A percentile compares a stretch with the other conserved stretches of the same genome.
Evolutionary conservation across 2,888 invertebrate species (phyloP).

Genomic region (Rhabditoides inermis): DNA sequence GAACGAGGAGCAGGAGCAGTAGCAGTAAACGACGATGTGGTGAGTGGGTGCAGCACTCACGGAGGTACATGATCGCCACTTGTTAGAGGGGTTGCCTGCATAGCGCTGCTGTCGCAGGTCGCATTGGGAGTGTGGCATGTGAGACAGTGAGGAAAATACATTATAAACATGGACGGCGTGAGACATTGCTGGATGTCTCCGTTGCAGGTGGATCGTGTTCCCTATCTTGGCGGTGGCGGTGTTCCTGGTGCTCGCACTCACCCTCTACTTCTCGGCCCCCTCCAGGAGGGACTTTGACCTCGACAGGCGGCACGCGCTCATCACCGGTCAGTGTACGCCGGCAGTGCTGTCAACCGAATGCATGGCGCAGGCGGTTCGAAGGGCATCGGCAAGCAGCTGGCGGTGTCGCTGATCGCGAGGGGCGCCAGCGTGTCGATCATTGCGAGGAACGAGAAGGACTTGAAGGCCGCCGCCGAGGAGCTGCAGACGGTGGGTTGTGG

Average conservation of each 20-base stretch:
- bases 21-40: too few species aligned
- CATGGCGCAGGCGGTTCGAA: conserved; percentile 51
- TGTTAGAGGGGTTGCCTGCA: too few species aligned
- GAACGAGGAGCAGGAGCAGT: too few species aligned
- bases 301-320: conserved; percentile 35
- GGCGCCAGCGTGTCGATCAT: conserved; percentile 85
- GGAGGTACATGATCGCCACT: too few species aligned
- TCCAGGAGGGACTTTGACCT: conserved; percentile 26
- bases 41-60: too few species aligned
- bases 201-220: too few species aligned
- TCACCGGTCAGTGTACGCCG: conserved; percentile 27
- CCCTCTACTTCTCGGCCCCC: conserved; percentile 32
- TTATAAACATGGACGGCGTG: conserved; percentile 4
- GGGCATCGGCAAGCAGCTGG: conserved; percentile 47
- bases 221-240: conserved; percentile 15
- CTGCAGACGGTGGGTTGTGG: conserved; percentile 12
- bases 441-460: conserved; percentile 70
- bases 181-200: not conserved
- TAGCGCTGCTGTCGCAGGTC: too few species aligned
- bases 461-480: conserved; percentile 33
- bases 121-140: too few species aligned
- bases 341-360: not conserved
- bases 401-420: conserved; percentile 51
- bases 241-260: conserved; percentile 14
- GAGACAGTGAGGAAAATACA: not conserved